A percentile compares a stretch with the other conserved stretches of the same genome.
These are phyloP conservation scores for Rhizoglyphus robini DNA, from an alignment of 1,140 invertebrate species.

Conservation along the genomic window DNA sequence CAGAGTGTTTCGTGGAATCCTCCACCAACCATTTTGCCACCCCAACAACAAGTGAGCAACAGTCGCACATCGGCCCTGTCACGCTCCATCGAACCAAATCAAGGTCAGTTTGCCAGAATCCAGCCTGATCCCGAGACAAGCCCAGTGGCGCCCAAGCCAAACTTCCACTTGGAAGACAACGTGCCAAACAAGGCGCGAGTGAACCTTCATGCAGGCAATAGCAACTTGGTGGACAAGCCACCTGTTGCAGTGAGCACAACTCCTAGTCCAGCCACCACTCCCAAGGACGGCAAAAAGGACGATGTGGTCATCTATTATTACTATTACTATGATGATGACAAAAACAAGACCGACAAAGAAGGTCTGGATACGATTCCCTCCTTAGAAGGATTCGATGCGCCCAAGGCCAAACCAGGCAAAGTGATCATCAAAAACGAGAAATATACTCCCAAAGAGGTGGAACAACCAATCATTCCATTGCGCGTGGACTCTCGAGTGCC, in stretches of 20 bases:
- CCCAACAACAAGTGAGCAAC: background rate
- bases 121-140: background rate
- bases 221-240: background rate
- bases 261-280: background rate
- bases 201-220: background rate
- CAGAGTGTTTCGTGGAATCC: conserved; percentile 22
- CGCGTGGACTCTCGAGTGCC: background rate
- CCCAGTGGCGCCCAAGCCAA: background rate
- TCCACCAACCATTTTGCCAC: conserved; percentile 18
- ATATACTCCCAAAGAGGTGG: background rate
- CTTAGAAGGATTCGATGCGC: conserved; percentile 18
- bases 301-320: conserved; percentile 25
- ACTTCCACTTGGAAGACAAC: too few species aligned
- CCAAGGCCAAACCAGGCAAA: conserved; percentile 7
- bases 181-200: background rate
- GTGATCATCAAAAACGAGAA: conserved; percentile 17
- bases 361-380: conserved; percentile 20
- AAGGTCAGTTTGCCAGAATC: background rate
- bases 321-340: conserved; percentile 25
- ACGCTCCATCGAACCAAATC: background rate
- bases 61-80: background rate
- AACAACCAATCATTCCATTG: background rate
- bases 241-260: background rate
- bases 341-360: conserved; percentile 14
- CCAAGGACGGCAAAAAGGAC: conserved; percentile 21